phyloP scores from a whole-genome alignment of 2,888 invertebrate species.

The Adineta ricciae region DNA sequence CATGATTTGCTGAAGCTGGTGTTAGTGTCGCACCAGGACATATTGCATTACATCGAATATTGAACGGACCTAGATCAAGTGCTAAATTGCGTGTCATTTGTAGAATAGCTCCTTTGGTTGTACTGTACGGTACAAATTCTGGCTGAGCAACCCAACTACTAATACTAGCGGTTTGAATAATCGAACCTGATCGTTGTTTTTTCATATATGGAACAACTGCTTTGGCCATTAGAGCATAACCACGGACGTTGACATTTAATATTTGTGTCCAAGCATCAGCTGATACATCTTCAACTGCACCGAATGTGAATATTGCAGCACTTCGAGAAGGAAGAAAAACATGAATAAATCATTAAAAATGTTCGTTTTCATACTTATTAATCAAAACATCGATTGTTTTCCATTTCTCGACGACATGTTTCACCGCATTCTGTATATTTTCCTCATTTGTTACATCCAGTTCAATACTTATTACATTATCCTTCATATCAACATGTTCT shows the following conservation, averaged over 20 bases:
- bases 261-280: not conserved
- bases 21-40: constrained; percentile 34
- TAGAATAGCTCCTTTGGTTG: constrained; percentile 34
- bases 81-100: constrained; percentile 34
- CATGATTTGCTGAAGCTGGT: constrained; percentile 21
- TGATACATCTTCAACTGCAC: not conserved
- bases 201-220: constrained; percentile 32
- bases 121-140: constrained; percentile 34
- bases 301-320: not conserved
- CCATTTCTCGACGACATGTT: not conserved
- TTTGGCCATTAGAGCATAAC: constrained; percentile 32
- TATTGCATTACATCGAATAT: constrained; percentile 34
- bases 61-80: constrained; percentile 28
- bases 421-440: not conserved
- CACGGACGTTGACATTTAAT: constrained; percentile 31
- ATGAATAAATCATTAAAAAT: not conserved
- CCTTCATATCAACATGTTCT: not conserved
- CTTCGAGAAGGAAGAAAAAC: not conserved
- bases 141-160: constrained; percentile 33
- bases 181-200: constrained; percentile 16
- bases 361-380: not conserved
- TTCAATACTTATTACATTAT: not conserved
- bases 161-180: constrained; percentile 33
- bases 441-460: not conserved
- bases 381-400: not conserved